Conservation (phyloP, 2,888 invertebrate species). For the Nesidiocoris tenuis region DNA sequence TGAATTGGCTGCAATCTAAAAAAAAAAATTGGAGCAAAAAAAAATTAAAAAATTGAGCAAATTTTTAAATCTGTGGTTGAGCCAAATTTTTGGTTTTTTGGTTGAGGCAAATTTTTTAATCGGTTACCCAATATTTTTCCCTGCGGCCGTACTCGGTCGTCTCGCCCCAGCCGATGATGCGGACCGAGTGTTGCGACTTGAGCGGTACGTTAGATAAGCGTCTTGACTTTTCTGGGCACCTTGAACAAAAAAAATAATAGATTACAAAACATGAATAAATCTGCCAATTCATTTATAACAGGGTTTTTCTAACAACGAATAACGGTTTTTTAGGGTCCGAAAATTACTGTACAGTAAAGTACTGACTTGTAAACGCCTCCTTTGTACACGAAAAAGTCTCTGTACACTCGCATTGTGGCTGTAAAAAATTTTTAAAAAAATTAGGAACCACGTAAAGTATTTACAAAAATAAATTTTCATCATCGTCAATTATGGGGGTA, state of each 20-base stretch:
- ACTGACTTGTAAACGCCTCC: slow-evolving; percentile 30
- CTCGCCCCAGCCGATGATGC: slow-evolving; percentile 91
- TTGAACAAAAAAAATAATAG: neutral
- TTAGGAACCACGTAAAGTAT: neutral
- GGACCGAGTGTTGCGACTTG: slow-evolving; percentile 78
- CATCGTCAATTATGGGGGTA: neutral
- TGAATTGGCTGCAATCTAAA: slow-evolving; percentile 85
- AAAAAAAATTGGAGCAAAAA: neutral
- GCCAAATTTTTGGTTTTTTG: too few species aligned
- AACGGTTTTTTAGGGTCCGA: too few species aligned
- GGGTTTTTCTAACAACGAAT: too few species aligned
- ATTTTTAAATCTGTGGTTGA: too few species aligned
- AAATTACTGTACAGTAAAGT: too few species aligned
- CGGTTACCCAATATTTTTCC: slow-evolving; percentile 83
- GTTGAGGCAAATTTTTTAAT: too few species aligned
- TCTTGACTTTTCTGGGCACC: neutral
- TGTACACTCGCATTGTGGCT: slow-evolving; percentile 26
- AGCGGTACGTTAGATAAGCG: neutral
- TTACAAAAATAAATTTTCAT: too few species aligned
- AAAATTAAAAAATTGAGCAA: slow-evolving; percentile 17
- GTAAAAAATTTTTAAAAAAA: slow-evolving; percentile 6
- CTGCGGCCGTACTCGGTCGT: slow-evolving; percentile 55
- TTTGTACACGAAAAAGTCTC: slow-evolving; percentile 35
- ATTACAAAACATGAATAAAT: too few species aligned
- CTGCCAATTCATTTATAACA: too few species aligned